phyloP scores from a whole-genome alignment of 64 coral and sea anemone genomes.

The Trachythela sp. region DNA sequence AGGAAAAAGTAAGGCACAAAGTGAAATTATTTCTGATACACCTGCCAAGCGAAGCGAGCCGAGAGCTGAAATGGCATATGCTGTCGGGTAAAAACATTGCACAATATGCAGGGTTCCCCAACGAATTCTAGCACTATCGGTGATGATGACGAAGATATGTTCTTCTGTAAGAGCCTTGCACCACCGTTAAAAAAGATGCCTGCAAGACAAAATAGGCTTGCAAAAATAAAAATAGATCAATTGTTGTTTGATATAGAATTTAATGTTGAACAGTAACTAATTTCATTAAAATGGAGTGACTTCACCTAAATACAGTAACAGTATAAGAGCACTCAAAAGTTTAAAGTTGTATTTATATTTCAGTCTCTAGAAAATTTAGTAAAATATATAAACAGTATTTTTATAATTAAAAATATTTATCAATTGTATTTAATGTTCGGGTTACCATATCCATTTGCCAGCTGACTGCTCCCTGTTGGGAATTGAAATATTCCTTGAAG shows the following conservation, averaged over 20 bases:
- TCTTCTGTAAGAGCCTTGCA: background rate
- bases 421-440: background rate
- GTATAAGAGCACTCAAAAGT: no score
- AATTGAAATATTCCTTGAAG: constrained; percentile 14
- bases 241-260: background rate
- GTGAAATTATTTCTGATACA: background rate
- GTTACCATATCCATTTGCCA: background rate
- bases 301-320: no score
- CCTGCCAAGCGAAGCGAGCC: background rate
- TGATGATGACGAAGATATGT: background rate
- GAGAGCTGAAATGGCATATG: background rate
- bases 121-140: no score
- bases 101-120: background rate
- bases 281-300: background rate
- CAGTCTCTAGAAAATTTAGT: background rate
- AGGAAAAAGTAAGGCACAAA: background rate
- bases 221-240: background rate
- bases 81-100: background rate
- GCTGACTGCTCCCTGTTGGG: background rate
- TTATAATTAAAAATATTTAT: background rate
- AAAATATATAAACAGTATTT: background rate
- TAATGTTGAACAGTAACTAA: background rate
- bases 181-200: background rate
- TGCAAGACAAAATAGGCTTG: background rate
- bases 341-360: background rate